Percentiles rank a stretch among this genome's conserved stretches.
Evolutionary conservation across 1,140 invertebrate species (phyloP).

Genomic region (Cepaea nemoralis): DNA sequence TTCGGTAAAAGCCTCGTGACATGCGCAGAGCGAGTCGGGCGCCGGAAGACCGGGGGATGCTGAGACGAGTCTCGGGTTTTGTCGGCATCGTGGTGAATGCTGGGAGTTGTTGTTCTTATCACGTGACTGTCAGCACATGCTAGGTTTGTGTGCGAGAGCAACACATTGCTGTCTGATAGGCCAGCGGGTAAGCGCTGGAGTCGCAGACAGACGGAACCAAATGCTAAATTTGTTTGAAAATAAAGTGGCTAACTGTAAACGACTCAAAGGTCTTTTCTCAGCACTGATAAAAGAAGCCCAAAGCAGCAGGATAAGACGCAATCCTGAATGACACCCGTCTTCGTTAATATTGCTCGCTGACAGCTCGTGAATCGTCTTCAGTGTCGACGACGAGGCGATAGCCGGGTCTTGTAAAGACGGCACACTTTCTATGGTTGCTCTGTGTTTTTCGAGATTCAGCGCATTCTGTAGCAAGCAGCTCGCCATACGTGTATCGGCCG

Average conservation of each 20-base stretch:
- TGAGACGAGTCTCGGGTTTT: constrained; percentile 30
- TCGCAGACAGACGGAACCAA: constrained; percentile 4
- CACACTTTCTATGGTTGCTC: no score
- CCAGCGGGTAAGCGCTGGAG: not conserved
- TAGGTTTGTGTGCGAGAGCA: not conserved
- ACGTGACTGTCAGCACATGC: constrained; percentile 33
- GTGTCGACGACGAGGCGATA: not conserved
- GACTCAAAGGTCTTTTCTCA: not conserved
- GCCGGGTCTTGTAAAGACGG: not conserved
- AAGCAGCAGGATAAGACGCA: not conserved
- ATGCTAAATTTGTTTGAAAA: constrained; percentile 9
- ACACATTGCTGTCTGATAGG: constrained; percentile 13
- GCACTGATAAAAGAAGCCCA: not conserved
- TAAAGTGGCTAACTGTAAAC: not conserved
- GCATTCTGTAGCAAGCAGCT: no score
- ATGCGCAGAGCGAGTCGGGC: constrained; percentile 37
- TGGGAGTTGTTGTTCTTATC: constrained; percentile 33
- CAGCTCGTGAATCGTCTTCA: not conserved
- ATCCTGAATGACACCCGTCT: not conserved
- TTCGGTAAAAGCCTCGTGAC: constrained; percentile 31
- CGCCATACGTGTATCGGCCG: no score
- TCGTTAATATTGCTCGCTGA: not conserved
- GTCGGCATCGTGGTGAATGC: constrained; percentile 24
- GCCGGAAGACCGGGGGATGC: constrained; percentile 34
- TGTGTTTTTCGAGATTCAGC: no score